Evolutionary conservation across 2,113 vertebrate genomes (phyloP).

Genomic region (Antennarius striatus): DNA sequence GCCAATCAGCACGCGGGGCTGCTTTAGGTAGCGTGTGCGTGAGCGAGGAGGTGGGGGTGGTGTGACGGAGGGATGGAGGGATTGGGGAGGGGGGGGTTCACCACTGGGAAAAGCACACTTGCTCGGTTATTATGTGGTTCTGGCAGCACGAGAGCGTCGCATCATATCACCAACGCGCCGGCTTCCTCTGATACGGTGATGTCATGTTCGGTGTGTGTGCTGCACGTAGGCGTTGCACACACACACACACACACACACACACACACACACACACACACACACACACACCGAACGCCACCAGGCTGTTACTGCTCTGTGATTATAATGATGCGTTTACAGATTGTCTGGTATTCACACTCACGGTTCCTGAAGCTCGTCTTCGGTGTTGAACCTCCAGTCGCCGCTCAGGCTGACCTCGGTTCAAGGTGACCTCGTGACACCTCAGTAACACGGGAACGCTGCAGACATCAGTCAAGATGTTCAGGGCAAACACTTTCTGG

Average conservation of each 20-base stretch:
- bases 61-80: background rate
- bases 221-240: background rate
- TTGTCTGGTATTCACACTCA: background rate
- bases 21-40: conserved; percentile 53
- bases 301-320: background rate
- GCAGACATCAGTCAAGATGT: background rate
- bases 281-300: background rate
- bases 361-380: background rate
- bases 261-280: background rate
- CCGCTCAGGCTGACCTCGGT: conserved; percentile 44
- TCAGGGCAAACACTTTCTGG: background rate
- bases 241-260: background rate
- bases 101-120: conserved; percentile 61
- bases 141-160: conserved; percentile 31
- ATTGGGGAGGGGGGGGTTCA: conserved; percentile 36
- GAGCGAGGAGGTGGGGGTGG: conserved; percentile 9
- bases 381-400: conserved; percentile 9
- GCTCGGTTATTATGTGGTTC: conserved; percentile 66
- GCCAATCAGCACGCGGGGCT: conserved; percentile 78
- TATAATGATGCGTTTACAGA: conserved; percentile 5
- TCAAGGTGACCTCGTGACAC: conserved; percentile 56
- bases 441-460: conserved; percentile 24
- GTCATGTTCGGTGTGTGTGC: background rate
- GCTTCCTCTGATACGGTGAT: conserved; percentile 22
- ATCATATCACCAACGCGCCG: conserved; percentile 26